phyloP scores from a whole-genome alignment of 2,113 vertebrate genomes.

The Chroicocephalus ridibundus region DNA sequence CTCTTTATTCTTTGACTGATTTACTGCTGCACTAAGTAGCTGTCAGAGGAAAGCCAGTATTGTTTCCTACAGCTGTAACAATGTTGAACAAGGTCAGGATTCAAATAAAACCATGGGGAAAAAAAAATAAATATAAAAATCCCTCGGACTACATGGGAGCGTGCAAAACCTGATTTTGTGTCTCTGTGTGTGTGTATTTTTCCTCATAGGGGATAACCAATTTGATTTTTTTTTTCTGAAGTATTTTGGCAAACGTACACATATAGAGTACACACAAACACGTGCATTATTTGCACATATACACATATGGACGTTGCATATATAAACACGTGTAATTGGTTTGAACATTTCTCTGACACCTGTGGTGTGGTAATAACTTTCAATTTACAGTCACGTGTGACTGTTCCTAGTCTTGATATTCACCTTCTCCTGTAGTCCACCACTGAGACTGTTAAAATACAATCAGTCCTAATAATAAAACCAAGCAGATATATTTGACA shows the following conservation, averaged over 20 bases:
- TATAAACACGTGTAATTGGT: not conserved
- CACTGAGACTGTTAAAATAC: not conserved
- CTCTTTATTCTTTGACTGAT: not conserved
- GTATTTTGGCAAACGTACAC: not conserved
- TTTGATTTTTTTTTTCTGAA: not conserved
- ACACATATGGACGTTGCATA: not conserved
- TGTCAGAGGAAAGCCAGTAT: not conserved
- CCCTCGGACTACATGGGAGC: not conserved
- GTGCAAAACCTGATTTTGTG: not conserved
- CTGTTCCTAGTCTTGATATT: not conserved
- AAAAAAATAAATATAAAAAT: not conserved
- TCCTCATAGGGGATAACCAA: not conserved
- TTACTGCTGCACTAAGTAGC: not conserved
- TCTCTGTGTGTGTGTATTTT: rapidly evolving
- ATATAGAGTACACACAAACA: not conserved
- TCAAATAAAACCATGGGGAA: not conserved
- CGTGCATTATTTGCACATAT: not conserved
- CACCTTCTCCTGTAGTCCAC: not conserved
- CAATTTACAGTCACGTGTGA: not conserved
- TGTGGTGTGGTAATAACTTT: not conserved
- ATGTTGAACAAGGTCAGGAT: not conserved
- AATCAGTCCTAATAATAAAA: not conserved
- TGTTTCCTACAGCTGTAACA: not conserved
- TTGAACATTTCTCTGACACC: not conserved
- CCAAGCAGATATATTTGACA: not conserved